Evolutionary conservation across 64 coral and sea anemone genomes (phyloP), one percentile per base, ranked within the genome.

Genomic region (Acropora yongei): DNA sequence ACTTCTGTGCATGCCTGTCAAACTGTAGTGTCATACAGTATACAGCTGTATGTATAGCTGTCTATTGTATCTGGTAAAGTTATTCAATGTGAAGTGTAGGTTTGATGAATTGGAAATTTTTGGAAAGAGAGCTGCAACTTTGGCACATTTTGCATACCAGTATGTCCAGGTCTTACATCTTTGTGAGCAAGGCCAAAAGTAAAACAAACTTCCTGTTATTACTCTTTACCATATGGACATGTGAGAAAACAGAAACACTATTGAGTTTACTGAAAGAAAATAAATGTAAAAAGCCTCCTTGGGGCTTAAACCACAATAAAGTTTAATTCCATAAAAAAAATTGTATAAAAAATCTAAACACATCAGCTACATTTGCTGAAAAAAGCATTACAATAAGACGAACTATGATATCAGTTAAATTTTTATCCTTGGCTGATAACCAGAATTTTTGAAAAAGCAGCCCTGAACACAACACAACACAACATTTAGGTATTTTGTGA

Each of bases 371-470:
- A 73, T 73, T 73, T 73, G 71, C 71, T 73, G 71, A 40, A 73
- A 73, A 73, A 73, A 73, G 71, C 71, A 73, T 73, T 73, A 73
- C 73, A 76, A 44, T 76, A 43, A 76, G 73, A 76, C 41, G 41
- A 13, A 76, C 73, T 44, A 44, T 44, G 8, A 44, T 44, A 76
- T 44, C 41, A 44, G 73, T 76, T 76, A 44, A 76, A 44, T 76
- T 76, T 47, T 76, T 76, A 44, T 76, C 40, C 73, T 44, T 7
- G 73, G 73, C 73, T 76, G 9, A 10, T 44, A 76, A 76, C 41
- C 73, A 44, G 5, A 76, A 41, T 2, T 76, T 44, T 76, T 76
- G 41, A 9, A 44, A 44, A 76, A 76, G 41, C 73, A 44, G 73
- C 41, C 73, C 41, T 76, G 5, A 76, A 76, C 40, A 76, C 7